These are phyloP conservation scores for Natrix natrix DNA, from an alignment of 2,797 vertebrate species.

Conservation along the genomic window DNA sequence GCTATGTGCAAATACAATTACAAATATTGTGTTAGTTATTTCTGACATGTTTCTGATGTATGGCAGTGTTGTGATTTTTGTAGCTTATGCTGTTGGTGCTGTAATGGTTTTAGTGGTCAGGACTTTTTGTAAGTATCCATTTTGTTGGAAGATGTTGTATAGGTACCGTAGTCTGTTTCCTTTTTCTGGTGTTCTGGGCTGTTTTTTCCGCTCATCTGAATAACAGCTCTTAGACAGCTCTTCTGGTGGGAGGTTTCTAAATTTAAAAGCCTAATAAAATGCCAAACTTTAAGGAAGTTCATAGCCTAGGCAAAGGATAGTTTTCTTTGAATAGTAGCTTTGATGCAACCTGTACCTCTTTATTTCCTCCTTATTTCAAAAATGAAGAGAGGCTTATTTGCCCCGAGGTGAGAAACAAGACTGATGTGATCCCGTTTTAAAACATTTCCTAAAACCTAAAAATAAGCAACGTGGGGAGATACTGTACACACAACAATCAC, in stretches of 20 bases:
- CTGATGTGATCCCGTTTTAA: conserved; percentile 30
- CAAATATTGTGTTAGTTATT: background rate
- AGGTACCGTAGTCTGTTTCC: background rate
- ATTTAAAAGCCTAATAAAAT: background rate
- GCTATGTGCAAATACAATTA: background rate
- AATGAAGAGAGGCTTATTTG: conserved; percentile 30
- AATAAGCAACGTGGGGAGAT: background rate
- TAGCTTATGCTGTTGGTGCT: background rate
- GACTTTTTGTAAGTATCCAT: background rate
- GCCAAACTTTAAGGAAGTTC: conserved; percentile 6
- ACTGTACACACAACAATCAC: background rate
- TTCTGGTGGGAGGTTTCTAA: background rate
- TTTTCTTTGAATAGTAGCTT: background rate
- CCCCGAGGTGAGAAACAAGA: conserved; percentile 13
- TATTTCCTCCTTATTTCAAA: background rate
- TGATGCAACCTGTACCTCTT: conserved; percentile 1
- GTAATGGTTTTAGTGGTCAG: background rate
- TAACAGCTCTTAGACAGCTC: background rate
- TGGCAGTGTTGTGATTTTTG: background rate
- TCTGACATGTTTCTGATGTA: background rate
- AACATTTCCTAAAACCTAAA: conserved; percentile 3
- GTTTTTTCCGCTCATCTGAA: background rate
- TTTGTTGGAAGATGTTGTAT: background rate
- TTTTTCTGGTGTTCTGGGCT: background rate
- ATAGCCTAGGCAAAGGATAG: conserved; percentile 21